Conservation (phyloP, 2,113 vertebrate species). For the Symphodus melops region DNA sequence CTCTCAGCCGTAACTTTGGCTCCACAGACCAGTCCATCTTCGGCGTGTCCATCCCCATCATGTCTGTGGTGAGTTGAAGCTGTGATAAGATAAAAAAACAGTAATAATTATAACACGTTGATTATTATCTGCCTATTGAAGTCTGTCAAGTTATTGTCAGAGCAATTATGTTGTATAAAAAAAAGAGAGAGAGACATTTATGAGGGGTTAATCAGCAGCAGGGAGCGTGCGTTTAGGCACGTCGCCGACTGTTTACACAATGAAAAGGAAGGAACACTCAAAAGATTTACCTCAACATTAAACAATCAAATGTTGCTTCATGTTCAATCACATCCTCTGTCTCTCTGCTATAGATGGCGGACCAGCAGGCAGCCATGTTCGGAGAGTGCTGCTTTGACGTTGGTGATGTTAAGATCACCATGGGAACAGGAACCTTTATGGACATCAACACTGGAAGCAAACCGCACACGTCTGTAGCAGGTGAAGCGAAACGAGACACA, state of each 20-base stretch:
- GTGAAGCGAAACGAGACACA: conserved; percentile 69
- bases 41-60: conserved; percentile 90
- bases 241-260: neutral
- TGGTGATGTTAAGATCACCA: conserved; percentile 95
- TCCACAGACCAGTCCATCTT: conserved; percentile 89
- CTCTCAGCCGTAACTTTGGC: conserved; percentile 89
- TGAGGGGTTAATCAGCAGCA: neutral
- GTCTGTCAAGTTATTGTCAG: neutral
- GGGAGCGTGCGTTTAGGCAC: neutral
- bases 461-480: conserved; percentile 84
- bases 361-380: conserved; percentile 98
- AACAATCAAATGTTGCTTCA: too few species aligned
- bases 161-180: neutral
- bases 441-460: conserved; percentile 92
- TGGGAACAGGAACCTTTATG: conserved; percentile 98
- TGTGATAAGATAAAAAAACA: neutral
- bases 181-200: neutral
- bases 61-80: conserved; percentile 90
- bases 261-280: too few species aligned
- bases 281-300: too few species aligned
- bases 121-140: neutral
- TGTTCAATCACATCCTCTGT: neutral
- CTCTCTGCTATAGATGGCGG: conserved; percentile 86
- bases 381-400: conserved; percentile 95
- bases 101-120: neutral